phyloP scores from a whole-genome alignment of 2,113 vertebrate genomes.

The Bos javanicus region DNA sequence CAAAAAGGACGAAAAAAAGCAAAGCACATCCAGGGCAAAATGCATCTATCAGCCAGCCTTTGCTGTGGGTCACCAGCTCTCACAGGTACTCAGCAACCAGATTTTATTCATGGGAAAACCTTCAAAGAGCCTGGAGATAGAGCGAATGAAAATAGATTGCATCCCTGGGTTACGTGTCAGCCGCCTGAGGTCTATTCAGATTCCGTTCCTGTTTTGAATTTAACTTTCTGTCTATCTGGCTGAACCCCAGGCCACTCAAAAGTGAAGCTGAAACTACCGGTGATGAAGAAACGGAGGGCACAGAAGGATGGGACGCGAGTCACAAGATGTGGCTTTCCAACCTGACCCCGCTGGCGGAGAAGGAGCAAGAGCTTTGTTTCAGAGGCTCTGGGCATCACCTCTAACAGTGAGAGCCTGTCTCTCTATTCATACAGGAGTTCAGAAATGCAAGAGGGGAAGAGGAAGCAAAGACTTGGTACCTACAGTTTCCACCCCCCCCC shows the following conservation, averaged over 20 bases:
- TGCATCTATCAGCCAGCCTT: neutral
- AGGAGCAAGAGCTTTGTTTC: neutral
- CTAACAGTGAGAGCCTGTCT: neutral
- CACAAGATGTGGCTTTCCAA: neutral
- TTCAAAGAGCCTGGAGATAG: conserved; percentile 36
- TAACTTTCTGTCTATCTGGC: conserved; percentile 54
- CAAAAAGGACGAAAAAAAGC: neutral
- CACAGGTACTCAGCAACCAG: neutral
- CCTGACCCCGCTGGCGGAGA: neutral
- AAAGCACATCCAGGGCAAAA: neutral
- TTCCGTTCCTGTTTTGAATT: conserved; percentile 64
- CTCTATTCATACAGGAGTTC: neutral
- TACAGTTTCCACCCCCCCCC: neutral
- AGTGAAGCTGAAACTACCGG: conserved; percentile 16
- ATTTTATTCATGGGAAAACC: conserved; percentile 64
- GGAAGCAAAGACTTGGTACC: neutral
- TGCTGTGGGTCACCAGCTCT: neutral
- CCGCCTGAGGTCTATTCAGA: conserved; percentile 49
- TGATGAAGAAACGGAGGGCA: conserved; percentile 26
- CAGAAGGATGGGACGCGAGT: neutral
- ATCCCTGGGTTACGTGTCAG: conserved; percentile 46
- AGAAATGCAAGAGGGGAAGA: neutral
- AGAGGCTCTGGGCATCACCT: neutral
- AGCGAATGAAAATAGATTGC: conserved; percentile 49
- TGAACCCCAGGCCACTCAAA: conserved; percentile 48